Evolutionary conservation across 2,113 vertebrate species (phyloP), one percentile per base, ranked within the genome.

Genomic region (Lasiurus cinereus): DNA sequence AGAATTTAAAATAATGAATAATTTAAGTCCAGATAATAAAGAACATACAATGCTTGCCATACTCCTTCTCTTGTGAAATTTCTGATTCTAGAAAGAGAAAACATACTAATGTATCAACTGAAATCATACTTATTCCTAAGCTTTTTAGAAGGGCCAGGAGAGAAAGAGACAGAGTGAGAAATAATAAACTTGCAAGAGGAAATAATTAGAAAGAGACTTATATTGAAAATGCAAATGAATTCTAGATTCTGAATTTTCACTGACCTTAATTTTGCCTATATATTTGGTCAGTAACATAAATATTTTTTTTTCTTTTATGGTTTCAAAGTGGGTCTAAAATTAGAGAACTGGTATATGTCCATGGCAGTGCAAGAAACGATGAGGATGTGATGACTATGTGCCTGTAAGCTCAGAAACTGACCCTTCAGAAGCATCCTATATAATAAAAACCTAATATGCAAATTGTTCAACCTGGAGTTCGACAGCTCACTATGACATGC

Each of bases 81-180:
- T 77, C 19, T 77, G 33, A 13, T 52, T 87, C 39, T 74, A 73
- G 12, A 73, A 88, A 78, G 16, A 80, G 8, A 33, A 73, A 72
- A 74, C 19, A 50, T 8, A 72, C 2, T 88, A 56, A 31, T 52
- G 1, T 2, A 29, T 54, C 24, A 56, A 18, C n/a, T 46, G 2
- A 56, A n/a, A 14, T 50, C 76, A 8, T 29, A 4, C 2, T 8
- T 46, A 50, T 29, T 21, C 16, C 69, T 29, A 3, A 24, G 0
- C 21, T 48, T 83, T 46, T 36, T 33, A 87, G 39, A 94, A 77
- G 43, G 1, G 36, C 27, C n/a, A 6, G 50, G 5, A 3, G 2
- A 10, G 2, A 7, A 7, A 21, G 64, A 0, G 2, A 6, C 29
- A 33, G 43, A 43, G 24, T 59, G 0, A 36, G 2, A 3, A 1